These are phyloP conservation scores for Cacatua alba DNA, from an alignment of 2,113 vertebrate species.

Conservation along the genomic window DNA sequence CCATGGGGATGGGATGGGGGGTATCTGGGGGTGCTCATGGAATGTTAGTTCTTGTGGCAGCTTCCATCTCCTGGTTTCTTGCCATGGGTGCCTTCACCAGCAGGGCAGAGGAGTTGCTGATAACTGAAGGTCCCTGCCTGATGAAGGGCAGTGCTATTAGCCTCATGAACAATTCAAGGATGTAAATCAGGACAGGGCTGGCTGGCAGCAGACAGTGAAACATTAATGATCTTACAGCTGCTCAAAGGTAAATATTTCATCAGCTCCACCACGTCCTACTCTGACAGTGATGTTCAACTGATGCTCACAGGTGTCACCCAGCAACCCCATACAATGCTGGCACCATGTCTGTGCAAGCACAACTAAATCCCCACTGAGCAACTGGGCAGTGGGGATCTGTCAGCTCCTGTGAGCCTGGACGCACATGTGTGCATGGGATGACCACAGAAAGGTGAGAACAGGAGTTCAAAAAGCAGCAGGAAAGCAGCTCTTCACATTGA, in stretches of 20 bases:
- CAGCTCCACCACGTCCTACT: not conserved
- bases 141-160: not conserved
- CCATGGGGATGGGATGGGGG: too few relatives aligned
- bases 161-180: conserved; percentile 11
- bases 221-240: conserved; percentile 35
- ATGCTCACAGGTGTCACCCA: not conserved
- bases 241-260: conserved; percentile 53
- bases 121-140: not conserved
- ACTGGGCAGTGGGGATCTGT: not conserved
- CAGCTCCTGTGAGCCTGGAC: not conserved
- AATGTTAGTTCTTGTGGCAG: not conserved
- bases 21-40: not conserved
- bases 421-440: rapidly evolving
- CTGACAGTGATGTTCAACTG: not conserved
- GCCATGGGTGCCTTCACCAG: not conserved
- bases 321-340: not conserved
- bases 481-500: not conserved
- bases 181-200: not conserved
- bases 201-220: conserved; percentile 15
- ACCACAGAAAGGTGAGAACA: not conserved
- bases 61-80: not conserved
- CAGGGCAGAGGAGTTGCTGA: not conserved
- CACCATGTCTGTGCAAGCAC: not conserved
- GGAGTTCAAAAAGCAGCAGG: not conserved
- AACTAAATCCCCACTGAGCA: rapidly evolving